Conservation (phyloP, 2,113 vertebrate species). For the Pithys albifrons region DNA sequence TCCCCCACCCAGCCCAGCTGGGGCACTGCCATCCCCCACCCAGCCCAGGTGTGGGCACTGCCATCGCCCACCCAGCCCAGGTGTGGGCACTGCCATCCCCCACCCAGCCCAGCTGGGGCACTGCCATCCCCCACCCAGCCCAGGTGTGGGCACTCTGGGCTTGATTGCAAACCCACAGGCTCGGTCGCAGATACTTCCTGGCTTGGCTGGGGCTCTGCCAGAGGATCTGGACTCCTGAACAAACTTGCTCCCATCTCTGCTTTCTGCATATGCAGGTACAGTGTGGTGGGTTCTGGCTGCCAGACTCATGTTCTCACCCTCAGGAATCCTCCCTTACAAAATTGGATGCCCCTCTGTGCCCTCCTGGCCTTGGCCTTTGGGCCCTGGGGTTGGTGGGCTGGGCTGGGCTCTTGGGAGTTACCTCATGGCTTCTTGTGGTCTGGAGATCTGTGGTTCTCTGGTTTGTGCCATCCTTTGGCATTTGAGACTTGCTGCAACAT, state of each 20-base stretch:
- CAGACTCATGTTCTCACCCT: fast-evolving
- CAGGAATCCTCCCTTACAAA: fast-evolving
- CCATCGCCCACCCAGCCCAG: too few relatives aligned
- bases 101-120: background rate
- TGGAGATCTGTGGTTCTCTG: background rate
- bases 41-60: background rate
- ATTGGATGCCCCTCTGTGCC: fast-evolving
- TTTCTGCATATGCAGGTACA: fast-evolving
- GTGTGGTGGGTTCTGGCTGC: fast-evolving
- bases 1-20: too few relatives aligned
- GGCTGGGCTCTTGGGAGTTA: fast-evolving
- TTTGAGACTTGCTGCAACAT: background rate
- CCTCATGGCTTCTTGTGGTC: fast-evolving
- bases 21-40: too few relatives aligned
- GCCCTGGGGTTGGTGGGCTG: fast-evolving
- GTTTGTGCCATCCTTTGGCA: fast-evolving
- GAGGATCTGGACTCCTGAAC: fast-evolving
- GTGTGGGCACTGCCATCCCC: too few relatives aligned
- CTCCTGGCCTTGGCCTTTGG: background rate
- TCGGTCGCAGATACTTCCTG: fast-evolving
- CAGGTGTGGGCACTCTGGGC: fast-evolving
- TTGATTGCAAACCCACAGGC: background rate
- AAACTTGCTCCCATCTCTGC: background rate
- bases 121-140: too few relatives aligned
- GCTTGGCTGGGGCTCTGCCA: fast-evolving